Percentiles rank a stretch among this genome's conserved stretches.
phyloP scores from a whole-genome alignment of 2,797 vertebrate species.

The Salarias fasciatus region DNA sequence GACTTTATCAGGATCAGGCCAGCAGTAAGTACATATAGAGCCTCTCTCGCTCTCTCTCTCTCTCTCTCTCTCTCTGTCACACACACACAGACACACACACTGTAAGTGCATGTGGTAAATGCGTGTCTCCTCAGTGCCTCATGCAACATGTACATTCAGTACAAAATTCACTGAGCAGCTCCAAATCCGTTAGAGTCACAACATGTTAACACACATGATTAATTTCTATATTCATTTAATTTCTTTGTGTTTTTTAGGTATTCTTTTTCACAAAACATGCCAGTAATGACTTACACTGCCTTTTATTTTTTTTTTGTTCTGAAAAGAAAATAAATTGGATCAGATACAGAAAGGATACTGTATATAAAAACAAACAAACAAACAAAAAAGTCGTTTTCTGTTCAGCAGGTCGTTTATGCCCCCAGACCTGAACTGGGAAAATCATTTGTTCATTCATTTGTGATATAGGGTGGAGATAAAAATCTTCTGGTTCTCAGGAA shows the following conservation, averaged over 20 bases:
- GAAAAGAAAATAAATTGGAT: slow-evolving; percentile 35
- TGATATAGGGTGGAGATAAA: too few species aligned
- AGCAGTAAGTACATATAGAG: slow-evolving; percentile 6
- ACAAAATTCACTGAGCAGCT: slow-evolving; percentile 6
- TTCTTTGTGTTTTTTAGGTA: slow-evolving; percentile 15
- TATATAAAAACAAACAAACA: too few species aligned
- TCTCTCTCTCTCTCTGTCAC: too few species aligned
- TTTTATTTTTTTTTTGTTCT: slow-evolving; percentile 14
- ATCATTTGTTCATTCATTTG: too few species aligned
- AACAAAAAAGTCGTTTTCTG: too few species aligned
- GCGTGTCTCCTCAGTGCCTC: not conserved
- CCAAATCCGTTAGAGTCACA: slow-evolving; percentile 2
- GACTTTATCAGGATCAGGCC: slow-evolving; percentile 15
- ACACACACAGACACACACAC: not conserved
- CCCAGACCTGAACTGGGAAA: too few species aligned
- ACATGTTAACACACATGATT: slow-evolving; percentile 1
- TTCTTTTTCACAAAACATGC: slow-evolving; percentile 38
- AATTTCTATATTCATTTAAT: not conserved
- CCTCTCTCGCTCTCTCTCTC: not conserved
- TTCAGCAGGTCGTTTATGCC: too few species aligned
- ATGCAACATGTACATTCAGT: not conserved
- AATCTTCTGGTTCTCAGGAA: too few species aligned
- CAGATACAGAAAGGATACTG: slow-evolving; percentile 11
- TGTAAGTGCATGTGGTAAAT: slow-evolving; percentile 3
- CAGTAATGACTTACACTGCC: slow-evolving; percentile 31